Evolutionary conservation across 1,140 invertebrate genomes (phyloP).

Genomic region (Bemisia tabaci): DNA sequence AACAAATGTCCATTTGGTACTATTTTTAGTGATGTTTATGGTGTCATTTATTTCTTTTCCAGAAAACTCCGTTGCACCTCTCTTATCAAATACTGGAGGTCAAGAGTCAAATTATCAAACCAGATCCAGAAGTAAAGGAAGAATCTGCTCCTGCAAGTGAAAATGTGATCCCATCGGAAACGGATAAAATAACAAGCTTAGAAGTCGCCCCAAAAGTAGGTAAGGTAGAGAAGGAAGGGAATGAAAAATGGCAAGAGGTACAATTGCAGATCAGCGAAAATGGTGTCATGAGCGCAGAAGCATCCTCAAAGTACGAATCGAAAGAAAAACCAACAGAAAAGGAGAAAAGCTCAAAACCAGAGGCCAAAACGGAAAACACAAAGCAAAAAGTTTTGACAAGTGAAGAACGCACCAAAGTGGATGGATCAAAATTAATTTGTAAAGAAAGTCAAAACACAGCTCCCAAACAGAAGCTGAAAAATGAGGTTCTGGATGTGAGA

Average conservation of each 20-base stretch:
- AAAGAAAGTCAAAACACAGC: neutral
- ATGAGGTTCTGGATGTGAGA: neutral
- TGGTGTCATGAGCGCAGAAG: constrained; percentile 42
- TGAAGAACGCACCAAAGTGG: constrained; percentile 9
- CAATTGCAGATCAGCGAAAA: constrained; percentile 53
- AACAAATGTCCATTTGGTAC: too few relatives aligned
- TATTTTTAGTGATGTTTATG: too few relatives aligned
- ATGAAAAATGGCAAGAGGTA: constrained; percentile 43
- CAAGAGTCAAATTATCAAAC: constrained; percentile 35
- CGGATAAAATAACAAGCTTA: neutral
- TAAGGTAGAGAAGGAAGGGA: constrained; percentile 10
- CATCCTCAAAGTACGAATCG: neutral
- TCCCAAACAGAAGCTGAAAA: neutral
- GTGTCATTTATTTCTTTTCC: constrained; percentile 32
- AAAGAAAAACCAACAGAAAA: constrained; percentile 7
- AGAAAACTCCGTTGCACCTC: constrained; percentile 44
- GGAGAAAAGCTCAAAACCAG: constrained; percentile 4
- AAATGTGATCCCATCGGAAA: constrained; percentile 1
- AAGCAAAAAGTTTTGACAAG: constrained; percentile 8
- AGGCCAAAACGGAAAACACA: constrained; percentile 6
- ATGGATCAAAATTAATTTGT: neutral
- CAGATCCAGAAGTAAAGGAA: constrained; percentile 29
- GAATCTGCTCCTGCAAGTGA: neutral
- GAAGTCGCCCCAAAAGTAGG: constrained; percentile 5
- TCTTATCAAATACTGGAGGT: constrained; percentile 47